Evolutionary conservation across 1,140 invertebrate genomes (phyloP).

Genomic region (Drosophila jambulina): DNA sequence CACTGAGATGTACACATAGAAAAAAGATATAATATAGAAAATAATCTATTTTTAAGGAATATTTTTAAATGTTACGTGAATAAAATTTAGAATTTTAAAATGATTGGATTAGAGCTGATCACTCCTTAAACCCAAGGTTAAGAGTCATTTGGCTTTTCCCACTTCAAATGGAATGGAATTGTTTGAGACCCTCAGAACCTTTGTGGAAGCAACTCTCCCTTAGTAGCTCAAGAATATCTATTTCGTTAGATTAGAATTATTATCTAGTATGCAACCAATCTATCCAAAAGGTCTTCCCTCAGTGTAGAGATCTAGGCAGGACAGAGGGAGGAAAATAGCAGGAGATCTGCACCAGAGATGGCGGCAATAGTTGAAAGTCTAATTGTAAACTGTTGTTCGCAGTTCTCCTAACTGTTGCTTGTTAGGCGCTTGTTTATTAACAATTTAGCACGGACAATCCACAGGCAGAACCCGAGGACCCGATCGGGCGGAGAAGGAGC

Average conservation of each 20-base stretch:
- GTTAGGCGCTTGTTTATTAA: constrained; percentile 81
- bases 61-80: rapidly evolving
- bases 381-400: constrained; percentile 81
- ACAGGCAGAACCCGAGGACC: constrained; percentile 38
- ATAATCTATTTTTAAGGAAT: neutral
- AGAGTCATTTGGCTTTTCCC: too few species aligned
- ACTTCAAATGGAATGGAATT: neutral
- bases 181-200: neutral
- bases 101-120: neutral
- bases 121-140: too few species aligned
- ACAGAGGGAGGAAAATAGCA: constrained; percentile 10
- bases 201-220: neutral
- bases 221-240: too few species aligned
- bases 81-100: neutral
- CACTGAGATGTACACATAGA: constrained; percentile 8
- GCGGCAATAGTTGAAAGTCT: constrained; percentile 78
- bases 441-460: constrained; percentile 74
- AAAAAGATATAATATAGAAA: neutral
- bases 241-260: too few species aligned
- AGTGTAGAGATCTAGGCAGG: neutral
- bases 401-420: constrained; percentile 74
- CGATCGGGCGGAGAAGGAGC: neutral
- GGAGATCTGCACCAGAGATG: constrained; percentile 41
- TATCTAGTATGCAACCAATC: too few species aligned
- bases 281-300: neutral